Evolutionary conservation across 2,797 vertebrate species (phyloP).

Genomic region (Mus spretus): DNA sequence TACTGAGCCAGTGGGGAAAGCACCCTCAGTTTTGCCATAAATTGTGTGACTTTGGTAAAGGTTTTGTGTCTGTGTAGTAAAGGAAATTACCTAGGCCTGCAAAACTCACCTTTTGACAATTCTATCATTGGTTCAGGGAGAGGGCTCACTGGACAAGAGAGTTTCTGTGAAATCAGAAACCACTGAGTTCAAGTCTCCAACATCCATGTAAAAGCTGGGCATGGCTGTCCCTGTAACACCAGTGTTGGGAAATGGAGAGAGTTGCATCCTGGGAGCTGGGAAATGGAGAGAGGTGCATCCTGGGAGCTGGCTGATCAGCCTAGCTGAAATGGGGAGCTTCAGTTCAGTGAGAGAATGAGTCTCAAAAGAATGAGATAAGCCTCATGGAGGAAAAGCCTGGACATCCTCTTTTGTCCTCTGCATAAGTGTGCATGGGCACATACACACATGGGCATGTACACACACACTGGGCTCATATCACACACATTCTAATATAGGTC

Average conservation of each 20-base stretch:
- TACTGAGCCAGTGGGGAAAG: background rate
- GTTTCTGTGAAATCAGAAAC: background rate
- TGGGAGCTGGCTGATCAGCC: background rate
- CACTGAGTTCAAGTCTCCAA: background rate
- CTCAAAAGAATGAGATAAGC: background rate
- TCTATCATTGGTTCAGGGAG: background rate
- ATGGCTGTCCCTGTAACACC: background rate
- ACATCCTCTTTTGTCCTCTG: background rate
- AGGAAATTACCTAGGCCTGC: background rate
- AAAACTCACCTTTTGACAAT: constrained; percentile 39
- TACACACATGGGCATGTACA: no score
- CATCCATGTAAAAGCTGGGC: background rate
- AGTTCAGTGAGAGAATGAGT: background rate
- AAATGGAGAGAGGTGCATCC: background rate
- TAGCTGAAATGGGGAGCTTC: background rate
- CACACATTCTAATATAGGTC: background rate
- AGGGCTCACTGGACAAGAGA: background rate
- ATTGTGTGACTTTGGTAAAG: constrained; percentile 16
- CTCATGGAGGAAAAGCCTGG: background rate
- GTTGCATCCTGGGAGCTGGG: background rate
- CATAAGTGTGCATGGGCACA: no score
- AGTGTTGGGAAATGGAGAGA: no score
- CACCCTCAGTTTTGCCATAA: background rate
- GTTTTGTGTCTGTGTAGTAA: background rate
- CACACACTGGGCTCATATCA: background rate